A percentile compares a stretch with the other conserved stretches of the same genome.
phyloP scores from a whole-genome alignment of 2,797 vertebrate genomes.

The Tenualosa ilisha region DNA sequence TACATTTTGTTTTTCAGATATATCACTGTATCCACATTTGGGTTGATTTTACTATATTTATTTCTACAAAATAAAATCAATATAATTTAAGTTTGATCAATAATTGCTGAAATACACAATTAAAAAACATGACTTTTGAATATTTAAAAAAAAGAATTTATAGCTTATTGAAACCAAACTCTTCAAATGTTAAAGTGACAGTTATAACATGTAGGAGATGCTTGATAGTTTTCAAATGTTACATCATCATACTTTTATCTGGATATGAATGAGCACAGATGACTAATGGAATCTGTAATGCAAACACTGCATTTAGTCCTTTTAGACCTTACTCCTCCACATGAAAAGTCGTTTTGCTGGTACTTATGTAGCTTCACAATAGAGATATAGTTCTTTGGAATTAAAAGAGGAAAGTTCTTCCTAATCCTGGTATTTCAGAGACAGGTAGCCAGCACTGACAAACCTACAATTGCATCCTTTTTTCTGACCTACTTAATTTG shows the following conservation, averaged over 20 bases:
- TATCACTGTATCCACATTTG: too few species aligned
- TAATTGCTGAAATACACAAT: too few species aligned
- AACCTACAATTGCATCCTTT: background rate
- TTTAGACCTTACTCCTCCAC: background rate
- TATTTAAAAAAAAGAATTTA: too few species aligned
- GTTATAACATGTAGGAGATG: background rate
- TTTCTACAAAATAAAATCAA: too few species aligned
- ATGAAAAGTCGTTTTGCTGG: background rate
- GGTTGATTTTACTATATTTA: too few species aligned
- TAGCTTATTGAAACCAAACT: too few species aligned
- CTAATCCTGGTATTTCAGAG: background rate
- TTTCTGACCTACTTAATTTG: conserved; percentile 9
- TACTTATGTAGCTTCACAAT: background rate
- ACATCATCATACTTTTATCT: too few species aligned
- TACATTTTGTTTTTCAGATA: too few species aligned
- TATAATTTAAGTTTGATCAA: too few species aligned
- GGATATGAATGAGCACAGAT: background rate
- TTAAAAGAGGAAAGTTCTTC: too few species aligned
- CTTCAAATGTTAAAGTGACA: too few species aligned
- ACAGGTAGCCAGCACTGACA: background rate
- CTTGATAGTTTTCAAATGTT: background rate
- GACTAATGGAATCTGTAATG: background rate
- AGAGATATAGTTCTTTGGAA: background rate
- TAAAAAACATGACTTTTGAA: too few species aligned
- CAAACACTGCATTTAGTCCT: background rate